Base-by-base conservation (phyloP, 92 coral and sea anemone species). In the Epizoanthus ramosus region DNA sequence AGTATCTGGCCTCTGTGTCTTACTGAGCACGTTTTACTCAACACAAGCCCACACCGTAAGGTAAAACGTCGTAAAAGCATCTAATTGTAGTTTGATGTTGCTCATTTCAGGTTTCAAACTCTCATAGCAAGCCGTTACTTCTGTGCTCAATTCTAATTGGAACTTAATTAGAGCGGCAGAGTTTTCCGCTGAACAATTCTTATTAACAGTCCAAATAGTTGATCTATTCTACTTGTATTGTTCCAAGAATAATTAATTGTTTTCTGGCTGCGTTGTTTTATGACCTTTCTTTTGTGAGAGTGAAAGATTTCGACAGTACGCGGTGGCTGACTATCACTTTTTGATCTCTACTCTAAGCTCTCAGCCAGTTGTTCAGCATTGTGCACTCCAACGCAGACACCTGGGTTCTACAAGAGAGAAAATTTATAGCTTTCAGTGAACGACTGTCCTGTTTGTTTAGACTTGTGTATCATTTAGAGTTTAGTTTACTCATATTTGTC, bases 151-250 rank as follows among this genome's bases (percentile, higher is more conserved):
- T 59, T 77, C 58, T 39, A 57, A 77, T 60, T 57, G 18, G 57
- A 61, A 57, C 57, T 52, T 57, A 77, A 39, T 77, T 23, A 77
- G 16, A 77, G 53, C 82, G 53, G 47, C 41, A 21, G n/a, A 35
- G 13, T 77, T 60, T 43, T 63, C 80, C 66, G 57, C 82, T 41
- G 35, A 71, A 43, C 41, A 77, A 39, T 22, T 37, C 21, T 39
- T 61, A 22, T 77, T 39, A 77, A 61, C 57, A 60, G 71, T 61
- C 65, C 69, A 77, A 63, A 41, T 69, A 77, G 82, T 77, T 77
- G 58, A 31, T 77, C 22, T 77, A 41, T 77, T 63, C 82, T 37
- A 21, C 58, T 21, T 61, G 43, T 61, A 77, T 77, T 61, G 37
- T 61, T 50, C 16, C 45, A 19, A 56, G 50, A 37, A 61, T 76